Evolutionary conservation across 1,140 invertebrate genomes (phyloP).

Genomic region (Schmidtea mediterranea): DNA sequence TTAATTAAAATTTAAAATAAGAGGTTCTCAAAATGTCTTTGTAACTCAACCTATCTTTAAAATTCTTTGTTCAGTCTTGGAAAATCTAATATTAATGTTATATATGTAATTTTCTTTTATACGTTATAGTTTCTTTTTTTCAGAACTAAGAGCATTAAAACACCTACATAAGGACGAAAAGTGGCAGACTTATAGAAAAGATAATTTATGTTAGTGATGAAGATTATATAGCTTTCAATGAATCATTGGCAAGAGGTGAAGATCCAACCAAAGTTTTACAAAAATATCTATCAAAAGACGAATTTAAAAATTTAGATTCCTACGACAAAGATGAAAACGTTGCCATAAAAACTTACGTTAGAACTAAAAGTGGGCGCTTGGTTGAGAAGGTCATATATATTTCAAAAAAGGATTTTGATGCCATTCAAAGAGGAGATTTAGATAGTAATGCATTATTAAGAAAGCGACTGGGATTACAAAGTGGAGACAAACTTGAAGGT

Average conservation of each 20-base stretch:
- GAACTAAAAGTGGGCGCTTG: slow-evolving; percentile 22
- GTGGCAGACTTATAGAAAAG: slow-evolving; percentile 18
- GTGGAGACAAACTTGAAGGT: slow-evolving; percentile 14
- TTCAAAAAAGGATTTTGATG: slow-evolving; percentile 18
- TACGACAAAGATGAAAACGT: not conserved
- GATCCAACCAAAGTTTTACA: not conserved
- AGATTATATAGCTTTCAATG: slow-evolving; percentile 17
- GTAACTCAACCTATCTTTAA: too few relatives aligned
- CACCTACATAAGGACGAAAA: slow-evolving; percentile 24
- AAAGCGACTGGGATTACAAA: slow-evolving; percentile 8
- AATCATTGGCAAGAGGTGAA: not conserved
- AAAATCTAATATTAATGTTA: too few relatives aligned
- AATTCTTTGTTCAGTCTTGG: too few relatives aligned
- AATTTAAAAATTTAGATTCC: not conserved
- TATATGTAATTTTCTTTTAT: too few relatives aligned
- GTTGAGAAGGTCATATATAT: slow-evolving; percentile 20
- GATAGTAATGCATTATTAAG: not conserved
- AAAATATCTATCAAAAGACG: slow-evolving; percentile 3
- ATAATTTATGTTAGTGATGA: slow-evolving; percentile 20
- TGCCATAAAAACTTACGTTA: slow-evolving; percentile 19
- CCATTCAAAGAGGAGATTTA: slow-evolving; percentile 2
- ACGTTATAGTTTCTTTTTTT: too few relatives aligned
- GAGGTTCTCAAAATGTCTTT: too few relatives aligned
- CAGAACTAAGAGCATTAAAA: slow-evolving; percentile 20
- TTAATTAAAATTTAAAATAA: too few relatives aligned